Evolutionary conservation across 2,113 vertebrate genomes (phyloP).

Genomic region (Periophthalmus modestus): DNA sequence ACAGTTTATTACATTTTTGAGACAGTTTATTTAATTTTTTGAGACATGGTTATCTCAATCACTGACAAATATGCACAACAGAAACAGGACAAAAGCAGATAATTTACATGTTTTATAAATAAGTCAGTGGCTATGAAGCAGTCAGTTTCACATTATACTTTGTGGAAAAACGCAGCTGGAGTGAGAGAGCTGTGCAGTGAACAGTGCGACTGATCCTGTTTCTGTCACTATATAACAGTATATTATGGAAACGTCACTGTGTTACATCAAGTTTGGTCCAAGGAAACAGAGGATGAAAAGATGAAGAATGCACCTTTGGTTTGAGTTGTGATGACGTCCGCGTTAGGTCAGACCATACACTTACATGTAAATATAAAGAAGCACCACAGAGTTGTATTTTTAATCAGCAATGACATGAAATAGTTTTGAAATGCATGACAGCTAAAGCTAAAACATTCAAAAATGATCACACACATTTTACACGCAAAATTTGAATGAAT

Average conservation of each 20-base stretch:
- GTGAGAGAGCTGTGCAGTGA: slow-evolving; percentile 8
- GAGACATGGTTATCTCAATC: slow-evolving; percentile 56
- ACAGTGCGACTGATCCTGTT: slow-evolving; percentile 18
- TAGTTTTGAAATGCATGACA: not conserved
- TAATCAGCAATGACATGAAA: not conserved
- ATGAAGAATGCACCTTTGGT: not conserved
- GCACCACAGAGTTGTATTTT: not conserved
- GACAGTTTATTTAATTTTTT: slow-evolving; percentile 20
- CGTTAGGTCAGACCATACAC: not conserved
- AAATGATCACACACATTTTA: not conserved
- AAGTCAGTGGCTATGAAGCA: slow-evolving; percentile 57
- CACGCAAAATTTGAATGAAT: not conserved
- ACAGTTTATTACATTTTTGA: no score
- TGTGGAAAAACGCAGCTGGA: slow-evolving; percentile 27
- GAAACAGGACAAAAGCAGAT: slow-evolving; percentile 59
- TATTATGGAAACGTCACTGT: not conserved
- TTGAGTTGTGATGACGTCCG: not conserved
- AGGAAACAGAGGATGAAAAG: not conserved
- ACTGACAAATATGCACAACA: slow-evolving; percentile 62
- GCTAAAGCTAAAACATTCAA: not conserved
- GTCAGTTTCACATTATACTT: slow-evolving; percentile 58
- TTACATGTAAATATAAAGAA: not conserved
- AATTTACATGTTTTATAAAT: slow-evolving; percentile 75
- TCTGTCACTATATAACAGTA: not conserved
- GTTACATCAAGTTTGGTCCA: slow-evolving; percentile 3